These are phyloP conservation scores for Macrobrachium nipponense DNA, from an alignment of 1,140 invertebrate genomes.

Conservation along the genomic window DNA sequence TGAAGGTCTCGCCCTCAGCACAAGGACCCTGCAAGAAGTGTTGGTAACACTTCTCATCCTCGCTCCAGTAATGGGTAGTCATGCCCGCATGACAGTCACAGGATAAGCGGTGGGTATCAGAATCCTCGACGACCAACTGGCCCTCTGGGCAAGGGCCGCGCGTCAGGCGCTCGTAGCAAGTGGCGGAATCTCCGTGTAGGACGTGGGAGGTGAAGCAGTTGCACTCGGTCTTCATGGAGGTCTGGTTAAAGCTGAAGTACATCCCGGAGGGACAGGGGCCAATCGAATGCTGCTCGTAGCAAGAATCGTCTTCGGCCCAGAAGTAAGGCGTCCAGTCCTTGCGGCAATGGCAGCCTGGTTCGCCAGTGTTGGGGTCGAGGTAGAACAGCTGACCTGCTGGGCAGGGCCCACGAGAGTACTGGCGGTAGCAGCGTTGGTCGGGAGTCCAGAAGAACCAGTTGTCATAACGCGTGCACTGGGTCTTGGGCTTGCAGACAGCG, in stretches of 20 bases:
- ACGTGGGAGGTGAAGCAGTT: conserved; percentile 66
- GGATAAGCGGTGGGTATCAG: conserved; percentile 45
- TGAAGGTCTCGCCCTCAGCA: conserved; percentile 63
- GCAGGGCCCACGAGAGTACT: conserved; percentile 66
- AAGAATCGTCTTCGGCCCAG: conserved; percentile 63
- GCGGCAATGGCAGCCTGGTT: conserved; percentile 65
- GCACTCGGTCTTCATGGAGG: conserved; percentile 64
- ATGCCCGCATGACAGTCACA: conserved; percentile 64
- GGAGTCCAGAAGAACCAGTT: conserved; percentile 67
- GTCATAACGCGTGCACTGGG: conserved; percentile 66
- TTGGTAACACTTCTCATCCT: conserved; percentile 65
- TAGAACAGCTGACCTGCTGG: conserved; percentile 66
- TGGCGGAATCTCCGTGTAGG: conserved; percentile 63
- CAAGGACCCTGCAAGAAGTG: conserved; percentile 66
- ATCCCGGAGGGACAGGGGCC: conserved; percentile 65
- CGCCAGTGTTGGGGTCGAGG: conserved; percentile 64
- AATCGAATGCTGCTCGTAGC: conserved; percentile 66
- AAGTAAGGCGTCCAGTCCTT: conserved; percentile 66
- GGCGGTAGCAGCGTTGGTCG: conserved; percentile 66
- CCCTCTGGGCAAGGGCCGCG: conserved; percentile 65
- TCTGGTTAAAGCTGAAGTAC: conserved; percentile 66
- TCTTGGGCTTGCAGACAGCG: conserved; percentile 64
- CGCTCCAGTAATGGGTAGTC: conserved; percentile 63
- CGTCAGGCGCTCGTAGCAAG: conserved; percentile 65
- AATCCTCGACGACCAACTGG: conserved; percentile 63